Evolutionary conservation across 2,113 vertebrate species (phyloP).

Genomic region (Syrmaticus mikado): DNA sequence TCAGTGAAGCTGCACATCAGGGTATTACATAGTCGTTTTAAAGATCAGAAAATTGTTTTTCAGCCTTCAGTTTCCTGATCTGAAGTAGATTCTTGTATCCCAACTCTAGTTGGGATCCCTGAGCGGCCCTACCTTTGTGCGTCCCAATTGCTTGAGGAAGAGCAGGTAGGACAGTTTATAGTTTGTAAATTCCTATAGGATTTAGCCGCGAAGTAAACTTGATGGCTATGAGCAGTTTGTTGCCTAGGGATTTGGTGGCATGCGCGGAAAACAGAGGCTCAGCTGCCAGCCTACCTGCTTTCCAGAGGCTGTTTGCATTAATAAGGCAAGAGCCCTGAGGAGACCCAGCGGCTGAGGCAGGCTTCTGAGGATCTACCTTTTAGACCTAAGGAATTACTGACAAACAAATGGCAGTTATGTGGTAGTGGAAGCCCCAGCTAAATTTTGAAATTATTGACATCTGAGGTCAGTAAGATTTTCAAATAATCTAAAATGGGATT

Average conservation of each 20-base stretch:
- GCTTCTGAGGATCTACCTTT: neutral
- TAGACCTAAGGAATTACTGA: conserved; percentile 1
- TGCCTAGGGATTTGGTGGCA: neutral
- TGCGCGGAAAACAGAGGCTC: neutral
- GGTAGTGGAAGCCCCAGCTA: neutral
- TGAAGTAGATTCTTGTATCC: neutral
- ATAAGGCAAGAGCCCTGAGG: neutral
- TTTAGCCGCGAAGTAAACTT: neutral
- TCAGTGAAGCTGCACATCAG: neutral
- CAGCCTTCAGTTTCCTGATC: neutral
- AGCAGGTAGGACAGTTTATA: neutral
- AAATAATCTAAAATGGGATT: neutral
- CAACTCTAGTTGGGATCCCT: neutral
- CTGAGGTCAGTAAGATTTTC: conserved; percentile 10
- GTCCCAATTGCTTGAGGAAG: neutral
- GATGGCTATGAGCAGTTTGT: neutral
- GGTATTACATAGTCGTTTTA: neutral
- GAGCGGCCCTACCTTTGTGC: neutral
- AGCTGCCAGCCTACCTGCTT: neutral
- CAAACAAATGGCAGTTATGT: conserved; percentile 15
- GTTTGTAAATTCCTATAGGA: neutral
- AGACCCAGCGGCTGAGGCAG: neutral
- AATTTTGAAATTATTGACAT: conserved; percentile 7
- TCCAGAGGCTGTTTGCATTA: neutral
- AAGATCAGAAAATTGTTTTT: neutral